phyloP scores from a whole-genome alignment of 2,888 invertebrate genomes.

The Drosophila testacea region DNA sequence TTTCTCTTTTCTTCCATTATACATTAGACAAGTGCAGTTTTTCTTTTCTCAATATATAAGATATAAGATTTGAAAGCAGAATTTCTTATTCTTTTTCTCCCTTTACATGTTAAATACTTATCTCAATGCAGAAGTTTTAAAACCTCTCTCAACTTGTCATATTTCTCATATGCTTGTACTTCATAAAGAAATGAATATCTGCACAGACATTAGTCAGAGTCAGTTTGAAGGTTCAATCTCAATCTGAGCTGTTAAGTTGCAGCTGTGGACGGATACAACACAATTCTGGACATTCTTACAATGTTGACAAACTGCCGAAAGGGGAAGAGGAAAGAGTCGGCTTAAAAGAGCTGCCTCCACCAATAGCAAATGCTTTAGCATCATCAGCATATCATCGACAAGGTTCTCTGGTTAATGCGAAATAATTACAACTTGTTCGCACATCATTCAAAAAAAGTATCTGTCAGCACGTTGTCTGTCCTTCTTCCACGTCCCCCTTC shows the following conservation, averaged over 20 bases:
- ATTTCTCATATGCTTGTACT: neutral
- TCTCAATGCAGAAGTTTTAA: neutral
- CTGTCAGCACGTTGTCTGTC: slow-evolving; percentile 69
- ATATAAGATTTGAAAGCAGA: neutral
- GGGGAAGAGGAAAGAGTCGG: neutral
- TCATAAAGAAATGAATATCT: slow-evolving; percentile 5
- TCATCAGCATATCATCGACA: slow-evolving; percentile 53
- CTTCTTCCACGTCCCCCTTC: neutral
- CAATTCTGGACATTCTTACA: slow-evolving; percentile 32
- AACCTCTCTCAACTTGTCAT: neutral
- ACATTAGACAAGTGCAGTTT: no score
- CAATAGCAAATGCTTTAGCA: slow-evolving; percentile 31
- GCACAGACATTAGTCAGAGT: slow-evolving; percentile 34
- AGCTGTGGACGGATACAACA: slow-evolving; percentile 6
- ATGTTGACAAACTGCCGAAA: slow-evolving; percentile 52
- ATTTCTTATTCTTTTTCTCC: neutral
- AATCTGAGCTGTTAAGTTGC: slow-evolving; percentile 5
- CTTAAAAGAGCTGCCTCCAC: neutral
- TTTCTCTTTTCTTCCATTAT: no score
- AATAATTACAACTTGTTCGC: slow-evolving; percentile 81
- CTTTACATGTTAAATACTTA: neutral
- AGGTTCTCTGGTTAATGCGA: slow-evolving; percentile 63
- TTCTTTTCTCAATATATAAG: no score
- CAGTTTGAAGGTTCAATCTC: slow-evolving; percentile 3
- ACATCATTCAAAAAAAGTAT: slow-evolving; percentile 68